These are phyloP conservation scores for Dasysyrphus tricinctus DNA, from an alignment of 2,888 invertebrate species.

Conservation along the genomic window DNA sequence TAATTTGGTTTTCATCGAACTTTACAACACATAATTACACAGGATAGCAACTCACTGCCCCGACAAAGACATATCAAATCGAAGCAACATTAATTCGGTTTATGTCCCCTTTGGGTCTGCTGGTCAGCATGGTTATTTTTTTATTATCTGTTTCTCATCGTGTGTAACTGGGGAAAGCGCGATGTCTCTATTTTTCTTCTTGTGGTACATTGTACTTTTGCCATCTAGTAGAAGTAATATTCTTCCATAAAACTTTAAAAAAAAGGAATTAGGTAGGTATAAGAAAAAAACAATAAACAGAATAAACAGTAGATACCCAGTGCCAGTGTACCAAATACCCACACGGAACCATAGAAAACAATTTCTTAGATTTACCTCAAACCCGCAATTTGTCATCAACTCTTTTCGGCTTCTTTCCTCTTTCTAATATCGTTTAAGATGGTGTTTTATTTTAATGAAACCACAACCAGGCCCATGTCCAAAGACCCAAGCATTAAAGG, in stretches of 20 bases:
- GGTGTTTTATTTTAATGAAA: slow-evolving; percentile 60
- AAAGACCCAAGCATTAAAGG: slow-evolving; percentile 7
- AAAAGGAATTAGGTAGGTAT: slow-evolving; percentile 1
- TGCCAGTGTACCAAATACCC: slow-evolving; percentile 18
- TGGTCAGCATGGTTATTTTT: slow-evolving; percentile 23
- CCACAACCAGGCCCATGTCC: slow-evolving; percentile 30
- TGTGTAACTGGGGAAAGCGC: slow-evolving; percentile 38
- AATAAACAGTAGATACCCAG: slow-evolving; percentile 37
- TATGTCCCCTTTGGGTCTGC: slow-evolving; percentile 27
- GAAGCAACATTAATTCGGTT: slow-evolving; percentile 42
- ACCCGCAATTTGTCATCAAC: slow-evolving; percentile 59
- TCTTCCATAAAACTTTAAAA: slow-evolving; percentile 14
- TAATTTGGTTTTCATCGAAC: background rate
- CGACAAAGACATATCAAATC: slow-evolving; percentile 21
- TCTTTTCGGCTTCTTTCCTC: slow-evolving; percentile 55
- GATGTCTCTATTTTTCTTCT: slow-evolving; percentile 33
- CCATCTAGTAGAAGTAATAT: slow-evolving; percentile 19
- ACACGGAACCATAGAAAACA: slow-evolving; percentile 40
- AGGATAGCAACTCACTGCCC: background rate
- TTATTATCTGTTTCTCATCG: slow-evolving; percentile 10
- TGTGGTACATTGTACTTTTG: slow-evolving; percentile 28
- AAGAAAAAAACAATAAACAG: slow-evolving; percentile 55
- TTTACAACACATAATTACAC: slow-evolving; percentile 17
- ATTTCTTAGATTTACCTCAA: slow-evolving; percentile 58
- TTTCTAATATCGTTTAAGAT: slow-evolving; percentile 52